Percentiles rank a stretch among this genome's conserved stretches.
Conservation (phyloP, 2,888 invertebrate genomes). For the Aromia moschata region DNA sequence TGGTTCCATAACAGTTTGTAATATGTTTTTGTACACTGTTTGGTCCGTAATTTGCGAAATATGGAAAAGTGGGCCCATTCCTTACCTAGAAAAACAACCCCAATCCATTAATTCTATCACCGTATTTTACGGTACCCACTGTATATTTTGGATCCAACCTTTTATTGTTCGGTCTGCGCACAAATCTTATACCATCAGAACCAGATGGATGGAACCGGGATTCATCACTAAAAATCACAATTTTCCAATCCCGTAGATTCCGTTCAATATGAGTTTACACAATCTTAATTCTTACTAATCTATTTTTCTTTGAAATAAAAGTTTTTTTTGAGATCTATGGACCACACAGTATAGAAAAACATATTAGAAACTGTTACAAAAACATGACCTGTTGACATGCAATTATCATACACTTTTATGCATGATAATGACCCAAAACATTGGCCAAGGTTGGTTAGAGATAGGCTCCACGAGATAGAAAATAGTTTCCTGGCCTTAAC, state of each 20-base stretch:
- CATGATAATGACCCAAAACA: too few relatives aligned
- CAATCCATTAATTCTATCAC: neutral
- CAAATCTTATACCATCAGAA: neutral
- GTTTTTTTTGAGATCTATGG: too few relatives aligned
- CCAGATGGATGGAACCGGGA: neutral
- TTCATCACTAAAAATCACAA: neutral
- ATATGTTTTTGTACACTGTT: neutral
- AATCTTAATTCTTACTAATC: neutral
- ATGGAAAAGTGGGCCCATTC: neutral
- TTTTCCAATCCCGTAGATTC: neutral
- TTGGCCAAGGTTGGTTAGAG: too few relatives aligned
- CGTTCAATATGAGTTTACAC: neutral
- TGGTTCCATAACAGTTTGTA: neutral
- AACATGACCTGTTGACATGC: too few relatives aligned
- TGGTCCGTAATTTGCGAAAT: neutral
- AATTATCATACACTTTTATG: too few relatives aligned
- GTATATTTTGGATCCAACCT: neutral
- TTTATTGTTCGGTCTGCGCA: neutral
- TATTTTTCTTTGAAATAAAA: slow-evolving; percentile 3
- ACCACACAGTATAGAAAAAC: too few relatives aligned
- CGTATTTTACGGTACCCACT: neutral
- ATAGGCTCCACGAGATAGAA: too few relatives aligned
- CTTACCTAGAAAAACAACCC: neutral
- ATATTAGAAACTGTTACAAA: too few relatives aligned
- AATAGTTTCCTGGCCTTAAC: too few relatives aligned